Evolutionary conservation across 2,888 invertebrate species (phyloP).

Genomic region (Melanostoma scalare): DNA sequence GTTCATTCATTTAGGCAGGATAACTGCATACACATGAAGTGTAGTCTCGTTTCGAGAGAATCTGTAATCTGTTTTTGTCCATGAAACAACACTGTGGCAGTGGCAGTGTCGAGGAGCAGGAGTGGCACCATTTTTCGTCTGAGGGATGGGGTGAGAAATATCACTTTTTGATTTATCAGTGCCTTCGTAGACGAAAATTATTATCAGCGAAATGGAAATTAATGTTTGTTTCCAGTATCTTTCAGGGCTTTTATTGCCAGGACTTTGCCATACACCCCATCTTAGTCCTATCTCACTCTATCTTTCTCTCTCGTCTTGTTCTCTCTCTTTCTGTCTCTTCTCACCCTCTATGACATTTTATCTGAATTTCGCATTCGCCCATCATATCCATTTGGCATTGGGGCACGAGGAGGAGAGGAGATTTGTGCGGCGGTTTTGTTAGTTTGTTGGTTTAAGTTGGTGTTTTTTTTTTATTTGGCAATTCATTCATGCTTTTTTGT

Average conservation of each 20-base stretch:
- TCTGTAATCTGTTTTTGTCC: constrained; percentile 66
- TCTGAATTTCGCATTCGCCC: constrained; percentile 18
- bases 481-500: constrained; percentile 7
- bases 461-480: constrained; percentile 6
- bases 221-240: constrained; percentile 70
- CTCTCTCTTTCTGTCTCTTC: not conserved
- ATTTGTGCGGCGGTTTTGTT: constrained; percentile 31
- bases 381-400: constrained; percentile 16
- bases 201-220: constrained; percentile 73
- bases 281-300: constrained; percentile 4
- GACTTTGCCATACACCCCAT: not conserved
- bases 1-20: constrained; percentile 60
- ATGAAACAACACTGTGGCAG: constrained; percentile 52
- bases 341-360: not conserved
- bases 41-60: constrained; percentile 53
- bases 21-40: constrained; percentile 69
- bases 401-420: constrained; percentile 1
- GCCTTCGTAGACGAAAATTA: constrained; percentile 73
- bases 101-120: too few species aligned
- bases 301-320: not conserved
- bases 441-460: constrained; percentile 26
- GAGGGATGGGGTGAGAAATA: constrained; percentile 57
- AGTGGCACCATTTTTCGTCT: constrained; percentile 34
- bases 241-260: constrained; percentile 67
- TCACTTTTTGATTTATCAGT: constrained; percentile 73